Conservation (phyloP, 2,113 vertebrate genomes). For the Carassius gibelio region DNA sequence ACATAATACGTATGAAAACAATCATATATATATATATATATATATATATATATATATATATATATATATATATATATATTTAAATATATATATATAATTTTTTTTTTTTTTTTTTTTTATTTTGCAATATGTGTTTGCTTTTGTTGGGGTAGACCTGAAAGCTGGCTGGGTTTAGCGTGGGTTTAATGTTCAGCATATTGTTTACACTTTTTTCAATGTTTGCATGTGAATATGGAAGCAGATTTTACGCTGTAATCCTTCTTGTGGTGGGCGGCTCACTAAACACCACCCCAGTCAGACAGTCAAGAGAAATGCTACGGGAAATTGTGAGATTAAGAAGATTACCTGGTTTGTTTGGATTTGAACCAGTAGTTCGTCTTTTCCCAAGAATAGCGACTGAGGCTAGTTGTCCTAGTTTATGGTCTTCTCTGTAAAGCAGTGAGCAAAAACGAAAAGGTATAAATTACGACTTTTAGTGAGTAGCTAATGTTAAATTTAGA, state of each 20-base stretch:
- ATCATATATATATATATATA: not conserved
- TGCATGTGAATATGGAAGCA: not conserved
- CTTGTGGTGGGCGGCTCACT: not conserved
- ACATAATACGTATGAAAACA: not conserved
- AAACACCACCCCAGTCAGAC: not conserved
- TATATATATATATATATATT: too few relatives aligned
- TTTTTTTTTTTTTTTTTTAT: too few relatives aligned
- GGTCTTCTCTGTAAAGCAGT: not conserved
- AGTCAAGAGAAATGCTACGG: not conserved
- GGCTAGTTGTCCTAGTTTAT: not conserved
- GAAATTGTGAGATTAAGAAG: not conserved
- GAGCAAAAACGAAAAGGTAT: not conserved
- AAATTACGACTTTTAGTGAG: not conserved
- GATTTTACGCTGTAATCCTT: conserved; percentile 21
- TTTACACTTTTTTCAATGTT: not conserved
- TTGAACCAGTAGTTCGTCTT: not conserved
- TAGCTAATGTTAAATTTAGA: not conserved
- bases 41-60: too few relatives aligned
- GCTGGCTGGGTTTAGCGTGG: conserved; percentile 2
- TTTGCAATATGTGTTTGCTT: not conserved
- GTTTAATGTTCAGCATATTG: conserved; percentile 9
- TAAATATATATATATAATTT: too few relatives aligned
- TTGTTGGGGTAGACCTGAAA: conserved; percentile 1
- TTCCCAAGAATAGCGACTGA: not conserved
- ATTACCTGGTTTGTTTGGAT: not conserved